Evolutionary conservation across 2,113 vertebrate genomes (phyloP), one percentile per base, ranked within the genome.

Genomic region (Nothoprocta perdicaria): DNA sequence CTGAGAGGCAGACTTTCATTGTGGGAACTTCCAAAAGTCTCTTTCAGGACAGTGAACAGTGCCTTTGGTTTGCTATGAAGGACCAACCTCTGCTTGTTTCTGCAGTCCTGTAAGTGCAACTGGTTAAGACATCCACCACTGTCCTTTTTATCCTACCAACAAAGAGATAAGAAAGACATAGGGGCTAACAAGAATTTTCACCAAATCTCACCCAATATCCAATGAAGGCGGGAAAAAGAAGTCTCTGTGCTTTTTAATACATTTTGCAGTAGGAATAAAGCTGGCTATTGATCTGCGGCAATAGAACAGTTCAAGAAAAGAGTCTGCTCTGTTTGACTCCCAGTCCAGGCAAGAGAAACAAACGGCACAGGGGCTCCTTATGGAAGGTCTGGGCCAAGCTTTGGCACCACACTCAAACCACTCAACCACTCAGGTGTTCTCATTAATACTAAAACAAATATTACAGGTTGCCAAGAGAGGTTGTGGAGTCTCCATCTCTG

Each of bases 121-220:
- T 0, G 0, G 12, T n/a, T 80, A 75, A 4, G 3, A 4, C 10
- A 71, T 5, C 68, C 63, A 40, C 24, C 40, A 57, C 35, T 80
- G n/a, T 41, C 24, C 41, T 72, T 91, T 83, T 35, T 41, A 80
- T n/a, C 46, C 26, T n/a, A 65, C 9, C 61, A 48, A 38, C 33
- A 74, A 22, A 52, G 79, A 75, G 58, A 69, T 0, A 1, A 43
- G 57, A 55, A 80, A 73, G 45, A 29, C 29, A 79, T 8, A 41
- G 62, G 7, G 29, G 38, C 24, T n/a, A 79, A 53, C 5, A 26
- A 31, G 27, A 66, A 79, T 19, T 35, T 40, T 50, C 48, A 29
- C 61, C 10, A 71, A 52, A 48, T 26, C 24, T 29, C 31, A 29
- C 38, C 38, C 61, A 79, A 50, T n/a, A 35, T 65, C 12, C 35